Conservation (phyloP, 2,888 invertebrate species). For the Actias luna region DNA sequence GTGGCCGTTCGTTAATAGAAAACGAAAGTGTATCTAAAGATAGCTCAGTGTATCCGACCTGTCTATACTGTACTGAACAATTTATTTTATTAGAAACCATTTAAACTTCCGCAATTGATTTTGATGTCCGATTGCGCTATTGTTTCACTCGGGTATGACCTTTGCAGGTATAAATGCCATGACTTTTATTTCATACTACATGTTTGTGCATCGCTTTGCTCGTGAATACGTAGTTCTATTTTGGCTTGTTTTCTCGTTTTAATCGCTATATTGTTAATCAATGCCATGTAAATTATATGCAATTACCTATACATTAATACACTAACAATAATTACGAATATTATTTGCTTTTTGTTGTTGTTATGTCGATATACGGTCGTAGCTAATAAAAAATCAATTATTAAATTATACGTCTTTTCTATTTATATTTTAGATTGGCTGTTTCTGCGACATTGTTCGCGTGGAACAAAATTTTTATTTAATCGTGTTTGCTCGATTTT, state of each 20-base stretch:
- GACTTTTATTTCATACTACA: constrained; percentile 6
- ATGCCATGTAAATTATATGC: no score
- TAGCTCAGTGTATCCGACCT: constrained; percentile 1
- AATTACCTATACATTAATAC: no score
- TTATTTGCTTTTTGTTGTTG: no score
- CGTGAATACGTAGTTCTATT: neutral
- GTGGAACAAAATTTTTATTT: no score
- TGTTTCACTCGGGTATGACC: constrained; percentile 1
- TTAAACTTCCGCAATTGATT: constrained; percentile 10
- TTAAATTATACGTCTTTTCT: no score
- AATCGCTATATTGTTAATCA: no score
- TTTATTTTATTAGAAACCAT: constrained; percentile 4
- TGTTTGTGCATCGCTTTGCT: neutral
- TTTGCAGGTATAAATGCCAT: neutral
- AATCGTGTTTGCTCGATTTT: no score
- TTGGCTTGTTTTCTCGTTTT: neutral
- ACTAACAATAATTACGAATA: no score
- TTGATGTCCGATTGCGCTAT: constrained; percentile 10
- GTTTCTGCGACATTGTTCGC: no score
- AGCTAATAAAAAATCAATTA: no score
- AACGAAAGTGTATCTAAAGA: constrained; percentile 28
- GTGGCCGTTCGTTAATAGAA: constrained; percentile 20
- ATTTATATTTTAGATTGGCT: no score
- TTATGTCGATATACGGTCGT: no score
- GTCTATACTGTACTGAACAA: neutral